A percentile compares a stretch with the other conserved stretches of the same genome.
phyloP scores from a whole-genome alignment of 1,140 invertebrate genomes.

The Apis dorsata region DNA sequence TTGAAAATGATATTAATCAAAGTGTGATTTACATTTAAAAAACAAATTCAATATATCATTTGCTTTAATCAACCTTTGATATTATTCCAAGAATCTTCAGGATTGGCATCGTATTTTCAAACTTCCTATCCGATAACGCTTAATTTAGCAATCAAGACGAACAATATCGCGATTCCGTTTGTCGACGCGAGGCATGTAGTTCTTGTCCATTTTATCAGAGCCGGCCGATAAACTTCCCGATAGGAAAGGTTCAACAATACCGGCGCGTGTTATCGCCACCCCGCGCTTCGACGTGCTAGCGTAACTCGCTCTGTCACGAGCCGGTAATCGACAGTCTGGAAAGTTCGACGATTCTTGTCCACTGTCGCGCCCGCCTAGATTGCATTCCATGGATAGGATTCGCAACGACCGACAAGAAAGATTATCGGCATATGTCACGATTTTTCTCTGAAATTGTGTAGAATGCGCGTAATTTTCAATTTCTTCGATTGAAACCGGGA shows the following conservation, averaged over 20 bases:
- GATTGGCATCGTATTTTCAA: background rate
- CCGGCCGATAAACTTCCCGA: slow-evolving; percentile 31
- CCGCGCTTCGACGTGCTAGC: background rate
- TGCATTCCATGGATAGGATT: slow-evolving; percentile 21
- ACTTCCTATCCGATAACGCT: slow-evolving; percentile 4
- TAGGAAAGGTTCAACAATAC: slow-evolving; percentile 7
- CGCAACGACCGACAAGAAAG: background rate
- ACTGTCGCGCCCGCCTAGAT: slow-evolving; percentile 1
- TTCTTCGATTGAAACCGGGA: background rate
- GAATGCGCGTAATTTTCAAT: background rate
- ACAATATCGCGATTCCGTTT: slow-evolving; percentile 25
- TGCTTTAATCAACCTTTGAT: too few relatives aligned
- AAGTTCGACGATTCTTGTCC: slow-evolving; percentile 40
- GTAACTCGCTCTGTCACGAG: slow-evolving; percentile 2
- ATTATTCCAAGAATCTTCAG: background rate
- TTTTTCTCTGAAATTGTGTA: background rate
- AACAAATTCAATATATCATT: too few relatives aligned
- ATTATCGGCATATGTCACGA: background rate
- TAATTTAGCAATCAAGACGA: slow-evolving; percentile 36
- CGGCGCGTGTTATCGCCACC: slow-evolving; percentile 20
- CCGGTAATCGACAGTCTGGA: slow-evolving; percentile 36
- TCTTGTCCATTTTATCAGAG: slow-evolving; percentile 10
- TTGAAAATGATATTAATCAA: too few relatives aligned
- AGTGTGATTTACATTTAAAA: too few relatives aligned
- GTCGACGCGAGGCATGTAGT: background rate